Conservation (phyloP, 2,113 vertebrate genomes). For the Lophura nycthemera region DNA sequence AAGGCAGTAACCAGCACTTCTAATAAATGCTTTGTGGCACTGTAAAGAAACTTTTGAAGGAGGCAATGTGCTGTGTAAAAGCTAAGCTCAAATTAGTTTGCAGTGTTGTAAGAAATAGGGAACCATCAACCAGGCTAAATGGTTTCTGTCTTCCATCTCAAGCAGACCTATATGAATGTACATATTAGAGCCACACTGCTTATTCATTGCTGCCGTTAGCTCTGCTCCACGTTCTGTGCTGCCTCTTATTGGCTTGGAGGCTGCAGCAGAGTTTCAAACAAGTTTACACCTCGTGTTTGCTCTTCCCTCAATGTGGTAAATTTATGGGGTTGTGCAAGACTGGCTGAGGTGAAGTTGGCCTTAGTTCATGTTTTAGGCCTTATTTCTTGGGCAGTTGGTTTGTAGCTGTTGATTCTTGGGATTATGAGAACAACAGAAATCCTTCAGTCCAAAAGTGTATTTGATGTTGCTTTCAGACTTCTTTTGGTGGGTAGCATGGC, state of each 20-base stretch:
- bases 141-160: not conserved
- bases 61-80: not conserved
- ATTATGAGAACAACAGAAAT: not conserved
- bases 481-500: not conserved
- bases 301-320: not conserved
- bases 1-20: not conserved
- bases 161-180: not conserved
- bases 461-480: not conserved
- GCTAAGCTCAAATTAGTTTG: not conserved
- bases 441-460: not conserved
- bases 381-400: accelerated
- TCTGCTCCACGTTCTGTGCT: not conserved
- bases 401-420: not conserved
- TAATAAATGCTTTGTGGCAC: not conserved
- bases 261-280: not conserved
- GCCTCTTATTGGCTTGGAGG: not conserved
- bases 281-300: not conserved
- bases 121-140: not conserved
- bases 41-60: not conserved
- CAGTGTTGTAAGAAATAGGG: not conserved
- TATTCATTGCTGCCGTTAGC: not conserved
- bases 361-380: not conserved
- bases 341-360: accelerated
- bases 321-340: accelerated
- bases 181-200: not conserved